Conservation (phyloP, 2,797 vertebrate species). For the Arnoldichthys spilopterus region DNA sequence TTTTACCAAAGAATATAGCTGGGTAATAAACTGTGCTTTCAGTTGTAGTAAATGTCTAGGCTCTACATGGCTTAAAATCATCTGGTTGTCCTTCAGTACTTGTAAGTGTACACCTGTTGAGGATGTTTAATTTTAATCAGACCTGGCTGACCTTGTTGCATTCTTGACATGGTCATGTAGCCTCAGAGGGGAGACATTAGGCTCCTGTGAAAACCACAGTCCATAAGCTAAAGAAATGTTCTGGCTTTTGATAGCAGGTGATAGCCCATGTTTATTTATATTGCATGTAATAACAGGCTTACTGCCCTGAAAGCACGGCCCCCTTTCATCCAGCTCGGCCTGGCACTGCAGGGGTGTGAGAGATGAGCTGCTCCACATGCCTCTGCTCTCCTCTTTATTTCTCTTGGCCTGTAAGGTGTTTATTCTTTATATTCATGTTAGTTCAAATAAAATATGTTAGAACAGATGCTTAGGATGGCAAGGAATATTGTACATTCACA, state of each 20-base stretch:
- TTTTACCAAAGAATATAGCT: background rate
- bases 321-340: slow-evolving; percentile 36
- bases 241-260: slow-evolving; percentile 47
- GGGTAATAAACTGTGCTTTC: background rate
- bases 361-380: slow-evolving; percentile 47
- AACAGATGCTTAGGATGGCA: slow-evolving; percentile 32
- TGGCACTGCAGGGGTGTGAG: slow-evolving; percentile 40
- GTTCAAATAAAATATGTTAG: slow-evolving; percentile 33
- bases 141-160: slow-evolving; percentile 7
- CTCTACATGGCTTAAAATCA: slow-evolving; percentile 2
- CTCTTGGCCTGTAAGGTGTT: slow-evolving; percentile 43
- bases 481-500: slow-evolving; percentile 8
- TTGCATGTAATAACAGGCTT: slow-evolving; percentile 48
- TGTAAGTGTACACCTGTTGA: slow-evolving; percentile 38
- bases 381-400: slow-evolving; percentile 50
- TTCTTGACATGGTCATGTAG: slow-evolving; percentile 30
- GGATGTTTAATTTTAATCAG: slow-evolving; percentile 47
- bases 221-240: slow-evolving; percentile 38
- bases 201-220: slow-evolving; percentile 34
- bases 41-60: background rate
- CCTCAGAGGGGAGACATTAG: slow-evolving; percentile 5
- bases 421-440: slow-evolving; percentile 33
- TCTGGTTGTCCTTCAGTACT: slow-evolving; percentile 39
- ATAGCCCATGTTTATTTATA: slow-evolving; percentile 44
- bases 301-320: slow-evolving; percentile 19